A percentile compares a stretch with the other conserved stretches of the same genome.
phyloP scores from a whole-genome alignment of 2,888 invertebrate species.

The Idaea biselata region DNA sequence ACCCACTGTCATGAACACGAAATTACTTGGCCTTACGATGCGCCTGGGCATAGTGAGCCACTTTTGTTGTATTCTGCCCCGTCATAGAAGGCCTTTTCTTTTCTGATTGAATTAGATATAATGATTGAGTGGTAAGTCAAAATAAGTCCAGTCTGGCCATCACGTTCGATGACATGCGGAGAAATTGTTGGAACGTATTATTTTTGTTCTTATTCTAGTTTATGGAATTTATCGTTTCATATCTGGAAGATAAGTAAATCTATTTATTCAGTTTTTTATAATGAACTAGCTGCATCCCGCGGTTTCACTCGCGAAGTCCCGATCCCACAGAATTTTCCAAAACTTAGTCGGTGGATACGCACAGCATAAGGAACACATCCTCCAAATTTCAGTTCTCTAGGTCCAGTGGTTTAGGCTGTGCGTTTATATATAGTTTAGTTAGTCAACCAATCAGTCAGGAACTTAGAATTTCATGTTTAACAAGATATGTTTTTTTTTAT shows the following conservation, averaged over 20 bases:
- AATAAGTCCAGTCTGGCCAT: neutral
- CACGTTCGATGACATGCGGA: neutral
- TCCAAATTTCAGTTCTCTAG: too few species aligned
- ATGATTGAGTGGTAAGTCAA: conserved; percentile 9
- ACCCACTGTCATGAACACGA: conserved; percentile 17
- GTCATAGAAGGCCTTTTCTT: conserved; percentile 13
- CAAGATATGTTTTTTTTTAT: too few species aligned
- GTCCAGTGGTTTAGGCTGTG: too few species aligned
- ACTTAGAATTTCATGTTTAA: too few species aligned
- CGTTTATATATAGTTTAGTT: too few species aligned
- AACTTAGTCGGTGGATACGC: too few species aligned
- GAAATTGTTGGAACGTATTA: neutral
- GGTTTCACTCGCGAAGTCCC: too few species aligned
- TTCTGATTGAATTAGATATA: conserved; percentile 12
- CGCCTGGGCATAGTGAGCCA: conserved; percentile 15
- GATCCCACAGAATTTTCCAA: too few species aligned
- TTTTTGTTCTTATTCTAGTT: neutral
- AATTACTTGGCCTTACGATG: conserved; percentile 11
- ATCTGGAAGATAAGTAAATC: neutral
- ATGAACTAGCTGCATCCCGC: too few species aligned
- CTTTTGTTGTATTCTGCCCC: conserved; percentile 16
- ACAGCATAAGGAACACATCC: too few species aligned
- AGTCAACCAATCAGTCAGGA: too few species aligned
- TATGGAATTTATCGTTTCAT: neutral
- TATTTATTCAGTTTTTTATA: too few species aligned